These are phyloP conservation scores for Ypsolopha scabrella DNA, from an alignment of 2,888 invertebrate genomes.

Conservation along the genomic window DNA sequence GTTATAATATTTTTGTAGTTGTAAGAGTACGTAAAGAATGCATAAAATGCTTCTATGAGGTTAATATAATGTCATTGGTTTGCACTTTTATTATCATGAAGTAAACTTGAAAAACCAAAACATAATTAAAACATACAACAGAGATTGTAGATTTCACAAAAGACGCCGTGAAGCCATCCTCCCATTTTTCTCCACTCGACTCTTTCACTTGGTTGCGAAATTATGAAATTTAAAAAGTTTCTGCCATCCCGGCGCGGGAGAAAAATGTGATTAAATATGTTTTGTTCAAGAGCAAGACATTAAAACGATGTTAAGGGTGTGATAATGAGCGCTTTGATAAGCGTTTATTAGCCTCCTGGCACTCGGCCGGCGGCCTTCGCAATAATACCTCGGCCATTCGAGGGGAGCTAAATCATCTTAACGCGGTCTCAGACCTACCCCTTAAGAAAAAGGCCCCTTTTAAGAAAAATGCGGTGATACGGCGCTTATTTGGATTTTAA, in stretches of 20 bases:
- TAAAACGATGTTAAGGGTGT: slow-evolving; percentile 71
- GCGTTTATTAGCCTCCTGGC: slow-evolving; percentile 65
- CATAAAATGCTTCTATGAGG: too few species aligned
- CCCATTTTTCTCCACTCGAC: not conserved
- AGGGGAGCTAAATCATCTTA: slow-evolving; percentile 67
- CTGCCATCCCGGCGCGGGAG: slow-evolving; percentile 22
- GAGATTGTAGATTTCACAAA: not conserved
- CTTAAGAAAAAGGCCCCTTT: slow-evolving; percentile 28
- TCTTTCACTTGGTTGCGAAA: slow-evolving; percentile 14
- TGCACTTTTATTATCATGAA: too few species aligned
- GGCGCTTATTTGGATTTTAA: slow-evolving; percentile 44
- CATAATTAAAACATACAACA: too few species aligned
- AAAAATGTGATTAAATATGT: slow-evolving; percentile 72
- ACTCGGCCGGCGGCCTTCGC: slow-evolving; percentile 42
- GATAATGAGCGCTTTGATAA: slow-evolving; percentile 71
- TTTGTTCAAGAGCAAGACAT: slow-evolving; percentile 71
- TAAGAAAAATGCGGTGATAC: slow-evolving; percentile 49
- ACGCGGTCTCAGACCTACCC: slow-evolving; percentile 46
- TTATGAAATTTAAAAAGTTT: slow-evolving; percentile 67
- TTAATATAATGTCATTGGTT: too few species aligned
- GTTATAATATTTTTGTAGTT: too few species aligned
- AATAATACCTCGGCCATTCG: slow-evolving; percentile 57
- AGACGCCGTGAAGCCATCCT: not conserved
- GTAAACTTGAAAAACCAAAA: too few species aligned
- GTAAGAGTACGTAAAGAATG: too few species aligned